Evolutionary conservation across 2,113 vertebrate species (phyloP).

Genomic region (Mormoops blainvillei): DNA sequence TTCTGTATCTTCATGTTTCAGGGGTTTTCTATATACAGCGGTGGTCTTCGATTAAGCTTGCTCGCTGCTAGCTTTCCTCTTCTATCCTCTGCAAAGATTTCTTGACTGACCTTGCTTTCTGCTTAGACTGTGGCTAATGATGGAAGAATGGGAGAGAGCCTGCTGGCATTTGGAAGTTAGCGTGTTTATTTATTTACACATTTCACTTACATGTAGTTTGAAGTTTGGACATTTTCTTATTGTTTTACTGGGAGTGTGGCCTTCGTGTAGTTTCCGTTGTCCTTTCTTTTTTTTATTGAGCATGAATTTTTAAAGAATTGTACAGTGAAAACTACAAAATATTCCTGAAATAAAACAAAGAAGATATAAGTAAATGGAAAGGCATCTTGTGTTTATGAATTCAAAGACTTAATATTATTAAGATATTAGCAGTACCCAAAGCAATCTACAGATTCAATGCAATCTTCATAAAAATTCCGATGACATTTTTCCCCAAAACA

Average conservation of each 20-base stretch:
- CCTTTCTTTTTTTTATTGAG: neutral
- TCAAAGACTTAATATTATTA: no score
- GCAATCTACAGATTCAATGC: neutral
- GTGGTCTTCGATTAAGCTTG: neutral
- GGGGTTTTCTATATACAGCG: neutral
- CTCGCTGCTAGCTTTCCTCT: neutral
- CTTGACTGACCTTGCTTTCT: neutral
- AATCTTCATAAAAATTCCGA: neutral
- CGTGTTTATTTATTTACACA: neutral
- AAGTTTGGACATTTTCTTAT: neutral
- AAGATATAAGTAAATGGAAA: no score
- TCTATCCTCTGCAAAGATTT: neutral
- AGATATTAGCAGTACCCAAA: no score
- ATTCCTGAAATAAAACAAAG: neutral
- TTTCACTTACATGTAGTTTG: no score
- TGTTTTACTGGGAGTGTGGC: neutral
- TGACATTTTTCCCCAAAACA: neutral
- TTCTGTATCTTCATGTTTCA: neutral
- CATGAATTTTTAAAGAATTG: neutral
- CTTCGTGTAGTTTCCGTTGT: neutral
- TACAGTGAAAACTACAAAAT: neutral
- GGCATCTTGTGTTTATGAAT: no score
- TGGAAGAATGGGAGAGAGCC: neutral
- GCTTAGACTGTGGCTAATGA: neutral
- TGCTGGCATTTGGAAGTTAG: neutral